Percentiles rank a stretch among this genome's conserved stretches.
phyloP scores from a whole-genome alignment of 1,140 invertebrate species.

The Neuroterus valhalla region DNA sequence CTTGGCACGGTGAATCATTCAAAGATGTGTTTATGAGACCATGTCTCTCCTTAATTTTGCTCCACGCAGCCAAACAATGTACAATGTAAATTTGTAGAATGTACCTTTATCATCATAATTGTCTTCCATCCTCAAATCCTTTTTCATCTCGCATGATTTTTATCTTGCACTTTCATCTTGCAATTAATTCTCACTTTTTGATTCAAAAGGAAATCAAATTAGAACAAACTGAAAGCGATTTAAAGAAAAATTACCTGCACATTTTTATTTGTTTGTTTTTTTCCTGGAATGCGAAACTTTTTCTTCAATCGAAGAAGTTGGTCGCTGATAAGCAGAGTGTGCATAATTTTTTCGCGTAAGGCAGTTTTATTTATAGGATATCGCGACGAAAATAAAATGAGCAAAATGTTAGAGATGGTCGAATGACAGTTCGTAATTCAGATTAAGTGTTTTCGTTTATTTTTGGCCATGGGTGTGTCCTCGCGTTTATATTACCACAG shows the following conservation, averaged over 20 bases:
- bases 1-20: slow-evolving; percentile 61
- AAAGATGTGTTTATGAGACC: slow-evolving; percentile 46
- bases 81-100: not conserved
- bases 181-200: too few species aligned
- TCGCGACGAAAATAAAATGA: not conserved
- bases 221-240: too few species aligned
- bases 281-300: too few species aligned
- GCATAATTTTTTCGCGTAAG: not conserved
- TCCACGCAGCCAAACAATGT: not conserved
- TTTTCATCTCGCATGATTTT: not conserved
- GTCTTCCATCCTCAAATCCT: not conserved
- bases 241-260: too few species aligned
- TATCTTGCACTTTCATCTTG: not conserved
- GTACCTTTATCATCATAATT: slow-evolving; percentile 26
- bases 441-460: slow-evolving; percentile 34
- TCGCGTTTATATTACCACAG: slow-evolving; percentile 14
- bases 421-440: slow-evolving; percentile 1
- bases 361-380: not conserved
- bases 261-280: too few species aligned
- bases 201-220: too few species aligned
- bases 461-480: slow-evolving; percentile 36
- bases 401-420: not conserved
- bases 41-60: slow-evolving; percentile 53
- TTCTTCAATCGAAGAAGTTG: too few species aligned
- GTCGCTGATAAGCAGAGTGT: not conserved